Evolutionary conservation across 2,113 vertebrate species (phyloP), one percentile per base, ranked within the genome.

Genomic region (Polypterus senegalus): DNA sequence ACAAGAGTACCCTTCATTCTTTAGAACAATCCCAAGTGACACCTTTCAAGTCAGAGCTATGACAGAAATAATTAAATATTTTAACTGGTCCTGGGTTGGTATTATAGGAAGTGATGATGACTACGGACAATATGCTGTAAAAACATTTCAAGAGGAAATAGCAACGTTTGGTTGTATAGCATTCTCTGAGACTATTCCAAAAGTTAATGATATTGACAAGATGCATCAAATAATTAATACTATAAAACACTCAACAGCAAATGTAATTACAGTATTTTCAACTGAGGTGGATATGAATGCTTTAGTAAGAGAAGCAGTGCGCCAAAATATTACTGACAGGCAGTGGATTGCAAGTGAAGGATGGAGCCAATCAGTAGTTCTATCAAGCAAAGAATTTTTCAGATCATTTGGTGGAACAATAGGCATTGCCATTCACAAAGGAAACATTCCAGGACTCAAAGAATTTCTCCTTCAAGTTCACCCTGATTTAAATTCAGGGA

Each of bases 161-260:
- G 46, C 44, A 6, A 61, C 6, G 4, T 11, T 49, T 51, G 51
- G 48, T 9, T 61, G 60, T 3, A 49, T 61, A 5, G 47, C 59
- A 5, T 65, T 61, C 52, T 56, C 52, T 3, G 59, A 61, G 47
- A 60, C 52, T 1, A 46, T 66, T 49, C 46, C 49, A 6, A 66
- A 51, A 8, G 59, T 48, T 11, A 51, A 49, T 7, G 8, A 11
- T 9, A 48, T 5, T 3, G 27, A 54, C 5, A 57, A 44, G 5
- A 57, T 66, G 3, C 51, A 9, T 7, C 3, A 61, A 5, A 66
- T 66, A 47, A 46, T 66, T 5, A 9, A 66, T 4, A 54, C 46
- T 8, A 61, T 66, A 47, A 61, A 60, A 8, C 5, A 46, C 5
- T 27, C 63, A 5, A 65, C 44, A 11, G 49, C 63, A 7, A 65